A percentile compares a stretch with the other conserved stretches of the same genome.
These are phyloP conservation scores for Proisotoma minuta DNA, from an alignment of 2,888 invertebrate species.

Conservation along the genomic window DNA sequence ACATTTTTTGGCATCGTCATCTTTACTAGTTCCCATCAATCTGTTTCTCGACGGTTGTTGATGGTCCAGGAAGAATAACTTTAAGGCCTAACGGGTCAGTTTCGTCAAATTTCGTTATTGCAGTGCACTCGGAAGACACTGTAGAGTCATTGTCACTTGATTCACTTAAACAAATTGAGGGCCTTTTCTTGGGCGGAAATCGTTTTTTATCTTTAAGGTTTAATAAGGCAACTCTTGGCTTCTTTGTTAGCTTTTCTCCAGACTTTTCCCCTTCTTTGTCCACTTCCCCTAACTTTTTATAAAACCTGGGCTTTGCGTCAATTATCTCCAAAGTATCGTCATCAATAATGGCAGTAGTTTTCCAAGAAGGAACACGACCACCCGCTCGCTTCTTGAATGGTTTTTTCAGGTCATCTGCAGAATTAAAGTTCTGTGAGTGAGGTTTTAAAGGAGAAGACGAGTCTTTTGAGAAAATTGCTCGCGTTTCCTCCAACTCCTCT, in stretches of 20 bases:
- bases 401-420: neutral
- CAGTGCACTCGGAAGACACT: neutral
- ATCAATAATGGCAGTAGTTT: conserved; percentile 1
- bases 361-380: neutral
- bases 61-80: conserved; percentile 8
- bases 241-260: neutral
- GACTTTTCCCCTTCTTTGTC: neutral
- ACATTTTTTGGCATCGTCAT: too few relatives aligned
- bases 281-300: neutral
- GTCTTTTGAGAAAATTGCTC: neutral
- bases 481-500: conserved; percentile 5
- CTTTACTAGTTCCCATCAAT: too few relatives aligned
- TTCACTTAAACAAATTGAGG: neutral
- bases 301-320: neutral
- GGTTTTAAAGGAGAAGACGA: neutral
- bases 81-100: conserved; percentile 33
- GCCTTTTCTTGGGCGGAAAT: neutral
- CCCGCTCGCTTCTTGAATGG: too few relatives aligned
- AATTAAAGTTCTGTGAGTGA: neutral
- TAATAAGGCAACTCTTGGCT: neutral
- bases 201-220: neutral
- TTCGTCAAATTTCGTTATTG: conserved; percentile 30
- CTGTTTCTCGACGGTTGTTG: neutral
- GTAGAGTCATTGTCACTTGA: neutral
- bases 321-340: neutral